Evolutionary conservation across 92 coral and sea anemone species (phyloP).

Genomic region (Desmophyllum pertusum): DNA sequence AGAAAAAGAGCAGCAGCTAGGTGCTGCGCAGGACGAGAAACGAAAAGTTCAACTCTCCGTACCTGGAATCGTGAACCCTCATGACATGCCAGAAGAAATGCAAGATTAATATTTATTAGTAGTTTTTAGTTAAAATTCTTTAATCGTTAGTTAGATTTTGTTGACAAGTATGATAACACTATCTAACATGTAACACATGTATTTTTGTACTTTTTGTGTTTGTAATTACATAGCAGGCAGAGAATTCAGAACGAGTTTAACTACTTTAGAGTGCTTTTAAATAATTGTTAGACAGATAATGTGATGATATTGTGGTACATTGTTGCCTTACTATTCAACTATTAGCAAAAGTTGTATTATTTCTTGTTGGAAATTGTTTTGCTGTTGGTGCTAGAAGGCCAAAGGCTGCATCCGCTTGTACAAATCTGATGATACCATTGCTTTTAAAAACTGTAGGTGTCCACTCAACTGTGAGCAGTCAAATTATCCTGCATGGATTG

Average conservation of each 20-base stretch:
- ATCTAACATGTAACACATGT: conserved; percentile 10
- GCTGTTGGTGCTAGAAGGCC: conserved; percentile 10
- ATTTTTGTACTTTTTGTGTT: conserved; percentile 43
- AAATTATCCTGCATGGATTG: not conserved
- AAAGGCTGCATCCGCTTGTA: conserved; percentile 27
- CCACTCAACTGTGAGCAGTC: not conserved
- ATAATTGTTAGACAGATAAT: not conserved
- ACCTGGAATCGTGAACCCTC: conserved; percentile 97
- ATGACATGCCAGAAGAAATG: conserved; percentile 99
- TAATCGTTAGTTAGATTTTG: conserved; percentile 51
- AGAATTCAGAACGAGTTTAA: not conserved
- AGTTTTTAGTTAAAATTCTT: conserved; percentile 36
- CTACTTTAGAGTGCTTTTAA: conserved; percentile 20
- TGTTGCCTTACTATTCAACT: not conserved
- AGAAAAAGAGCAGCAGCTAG: conserved; percentile 87
- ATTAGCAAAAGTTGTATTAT: conserved; percentile 25
- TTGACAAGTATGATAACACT: conserved; percentile 14
- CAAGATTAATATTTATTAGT: conserved; percentile 78
- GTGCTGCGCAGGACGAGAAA: conserved; percentile 93
- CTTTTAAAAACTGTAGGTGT: conserved; percentile 15
- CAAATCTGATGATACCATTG: conserved; percentile 12
- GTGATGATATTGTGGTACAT: not conserved
- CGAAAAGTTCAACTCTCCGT: conserved; percentile 92
- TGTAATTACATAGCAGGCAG: conserved; percentile 14
- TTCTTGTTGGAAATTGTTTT: conserved; percentile 38